Evolutionary conservation across 2,113 vertebrate species (phyloP).

Genomic region (Cichladusa arquata): DNA sequence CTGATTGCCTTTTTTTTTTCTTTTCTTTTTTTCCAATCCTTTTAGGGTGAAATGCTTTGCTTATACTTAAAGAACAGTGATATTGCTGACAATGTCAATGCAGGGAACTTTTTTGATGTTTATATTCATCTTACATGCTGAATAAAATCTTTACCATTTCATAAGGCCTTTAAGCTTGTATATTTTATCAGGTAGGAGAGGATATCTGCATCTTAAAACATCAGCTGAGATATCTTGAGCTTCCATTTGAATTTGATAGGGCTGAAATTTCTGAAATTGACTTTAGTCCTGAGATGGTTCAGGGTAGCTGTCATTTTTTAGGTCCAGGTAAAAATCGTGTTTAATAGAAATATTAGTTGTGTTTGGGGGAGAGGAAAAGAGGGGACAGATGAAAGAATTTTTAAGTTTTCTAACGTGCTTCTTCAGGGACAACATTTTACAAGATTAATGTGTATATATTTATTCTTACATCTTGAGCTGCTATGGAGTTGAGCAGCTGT

Average conservation of each 20-base stretch:
- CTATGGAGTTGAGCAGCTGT: not conserved
- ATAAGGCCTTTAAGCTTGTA: not conserved
- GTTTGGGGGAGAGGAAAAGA: not conserved
- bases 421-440: not conserved
- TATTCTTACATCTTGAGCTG: not conserved
- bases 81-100: not conserved
- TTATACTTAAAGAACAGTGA: not conserved
- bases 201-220: not conserved
- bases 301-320: not conserved
- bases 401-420: not conserved
- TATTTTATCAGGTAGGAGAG: not conserved
- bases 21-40: not conserved
- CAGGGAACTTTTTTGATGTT: not conserved
- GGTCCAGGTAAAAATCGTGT: not conserved
- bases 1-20: not conserved
- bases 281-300: not conserved
- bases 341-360: not conserved
- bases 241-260: not conserved
- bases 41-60: not conserved
- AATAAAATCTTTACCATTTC: not conserved
- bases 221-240: not conserved
- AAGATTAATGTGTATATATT: not conserved
- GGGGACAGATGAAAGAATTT: not conserved
- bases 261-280: not conserved
- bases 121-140: not conserved